Percentiles rank a stretch among this genome's conserved stretches.
These are phyloP conservation scores for Ancistrus triradiatus DNA, from an alignment of 2,113 vertebrate species.

Conservation along the genomic window DNA sequence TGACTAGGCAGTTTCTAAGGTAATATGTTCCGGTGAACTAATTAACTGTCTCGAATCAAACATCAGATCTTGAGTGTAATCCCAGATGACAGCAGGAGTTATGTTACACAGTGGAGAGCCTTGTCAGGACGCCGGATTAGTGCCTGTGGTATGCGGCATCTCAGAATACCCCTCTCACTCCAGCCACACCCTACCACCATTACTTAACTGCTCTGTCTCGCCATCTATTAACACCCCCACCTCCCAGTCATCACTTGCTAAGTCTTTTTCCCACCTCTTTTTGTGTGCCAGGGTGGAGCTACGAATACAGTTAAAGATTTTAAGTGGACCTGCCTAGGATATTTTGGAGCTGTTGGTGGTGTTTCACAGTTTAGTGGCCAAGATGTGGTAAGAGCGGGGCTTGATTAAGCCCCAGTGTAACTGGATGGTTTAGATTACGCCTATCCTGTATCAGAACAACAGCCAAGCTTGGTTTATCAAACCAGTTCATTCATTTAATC, in stretches of 20 bases:
- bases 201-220: neutral
- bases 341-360: constrained; percentile 19
- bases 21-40: neutral
- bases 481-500: no score
- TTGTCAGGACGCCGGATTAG: constrained; percentile 49
- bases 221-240: neutral
- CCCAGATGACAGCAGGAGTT: neutral
- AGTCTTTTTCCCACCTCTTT: constrained; percentile 34
- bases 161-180: constrained; percentile 7
- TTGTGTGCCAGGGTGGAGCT: constrained; percentile 11
- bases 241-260: constrained; percentile 43
- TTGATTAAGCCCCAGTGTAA: no score
- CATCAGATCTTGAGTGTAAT: neutral
- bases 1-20: no score
- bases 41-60: neutral
- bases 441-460: no score
- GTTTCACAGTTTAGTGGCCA: constrained; percentile 4
- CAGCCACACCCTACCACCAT: neutral
- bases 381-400: no score
- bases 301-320: constrained; percentile 20
- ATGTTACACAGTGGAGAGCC: constrained; percentile 30
- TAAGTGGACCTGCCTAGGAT: neutral
- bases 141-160: constrained; percentile 15
- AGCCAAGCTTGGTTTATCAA: no score
- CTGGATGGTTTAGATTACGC: no score